Percentiles rank a stretch among this genome's conserved stretches.
These are phyloP conservation scores for Ashinkailepas kermadecensis DNA, from an alignment of 2,888 invertebrate genomes.

Conservation along the genomic window DNA sequence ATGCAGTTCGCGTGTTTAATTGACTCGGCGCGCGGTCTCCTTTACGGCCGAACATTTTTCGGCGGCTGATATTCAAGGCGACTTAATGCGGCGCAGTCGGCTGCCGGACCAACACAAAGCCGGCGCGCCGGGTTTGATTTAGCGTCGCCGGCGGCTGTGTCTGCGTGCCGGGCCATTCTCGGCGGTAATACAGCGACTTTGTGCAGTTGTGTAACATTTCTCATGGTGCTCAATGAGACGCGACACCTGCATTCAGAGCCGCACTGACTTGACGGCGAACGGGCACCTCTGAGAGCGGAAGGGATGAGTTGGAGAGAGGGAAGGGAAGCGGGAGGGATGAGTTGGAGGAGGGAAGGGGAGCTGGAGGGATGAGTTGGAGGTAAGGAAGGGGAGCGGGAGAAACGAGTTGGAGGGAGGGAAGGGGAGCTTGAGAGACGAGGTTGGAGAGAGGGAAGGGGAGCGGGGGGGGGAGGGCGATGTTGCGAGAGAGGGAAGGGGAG, in stretches of 20 bases:
- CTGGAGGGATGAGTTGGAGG: too few species aligned
- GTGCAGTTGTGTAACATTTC: slow-evolving; percentile 18
- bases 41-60: neutral
- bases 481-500: too few species aligned
- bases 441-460: too few species aligned
- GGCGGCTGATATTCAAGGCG: neutral
- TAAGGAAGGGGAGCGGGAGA: too few species aligned
- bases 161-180: neutral
- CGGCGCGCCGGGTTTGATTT: neutral
- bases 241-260: neutral
- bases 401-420: too few species aligned
- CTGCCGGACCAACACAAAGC: neutral
- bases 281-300: neutral
- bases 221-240: slow-evolving; percentile 9
- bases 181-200: neutral
- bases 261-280: neutral
- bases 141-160: neutral
- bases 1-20: neutral
- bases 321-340: neutral
- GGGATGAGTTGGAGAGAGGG: neutral
- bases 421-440: too few species aligned
- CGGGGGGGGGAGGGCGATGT: too few species aligned
- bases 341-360: too few species aligned
- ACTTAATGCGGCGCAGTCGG: too few species aligned
- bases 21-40: neutral